A percentile compares a stretch with the other conserved stretches of the same genome.
phyloP scores from a whole-genome alignment of 2,113 vertebrate species.

The Hydrolagus affinis region DNA sequence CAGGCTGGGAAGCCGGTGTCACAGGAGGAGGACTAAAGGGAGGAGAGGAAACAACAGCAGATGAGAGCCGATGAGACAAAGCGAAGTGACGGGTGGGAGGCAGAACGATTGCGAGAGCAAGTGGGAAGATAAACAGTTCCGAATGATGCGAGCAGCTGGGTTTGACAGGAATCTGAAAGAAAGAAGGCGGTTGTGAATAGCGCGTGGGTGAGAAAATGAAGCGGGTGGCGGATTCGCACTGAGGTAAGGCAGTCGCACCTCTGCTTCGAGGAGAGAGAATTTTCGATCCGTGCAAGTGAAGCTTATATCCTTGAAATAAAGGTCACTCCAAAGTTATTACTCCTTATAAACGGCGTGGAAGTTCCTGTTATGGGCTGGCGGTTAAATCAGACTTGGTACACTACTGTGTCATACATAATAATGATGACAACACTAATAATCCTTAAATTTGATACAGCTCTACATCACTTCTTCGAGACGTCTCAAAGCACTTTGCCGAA shows the following conservation, averaged over 20 bases:
- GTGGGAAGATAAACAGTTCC: background rate
- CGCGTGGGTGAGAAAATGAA: background rate
- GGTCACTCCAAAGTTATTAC: background rate
- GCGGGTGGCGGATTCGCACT: too few relatives aligned
- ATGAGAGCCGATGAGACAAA: background rate
- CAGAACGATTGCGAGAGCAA: background rate
- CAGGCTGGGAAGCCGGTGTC: background rate
- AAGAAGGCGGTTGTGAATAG: background rate
- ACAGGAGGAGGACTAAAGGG: background rate
- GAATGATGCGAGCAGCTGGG: background rate
- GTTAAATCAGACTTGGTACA: too few relatives aligned
- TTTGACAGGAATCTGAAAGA: background rate
- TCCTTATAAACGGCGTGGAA: background rate
- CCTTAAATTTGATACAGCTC: too few relatives aligned
- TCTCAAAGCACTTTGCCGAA: too few relatives aligned
- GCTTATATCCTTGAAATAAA: slow-evolving; percentile 6
- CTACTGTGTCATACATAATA: too few relatives aligned
- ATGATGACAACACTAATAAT: too few relatives aligned
- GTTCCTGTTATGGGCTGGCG: too few relatives aligned
- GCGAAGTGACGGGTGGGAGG: background rate
- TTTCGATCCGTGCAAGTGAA: background rate
- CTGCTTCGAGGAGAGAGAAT: background rate
- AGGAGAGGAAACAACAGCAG: background rate
- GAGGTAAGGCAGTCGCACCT: background rate
- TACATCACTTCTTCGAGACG: too few relatives aligned